Percentiles rank a stretch among this genome's conserved stretches.
Conservation (phyloP, 2,888 invertebrate species). For the Tuta absoluta region DNA sequence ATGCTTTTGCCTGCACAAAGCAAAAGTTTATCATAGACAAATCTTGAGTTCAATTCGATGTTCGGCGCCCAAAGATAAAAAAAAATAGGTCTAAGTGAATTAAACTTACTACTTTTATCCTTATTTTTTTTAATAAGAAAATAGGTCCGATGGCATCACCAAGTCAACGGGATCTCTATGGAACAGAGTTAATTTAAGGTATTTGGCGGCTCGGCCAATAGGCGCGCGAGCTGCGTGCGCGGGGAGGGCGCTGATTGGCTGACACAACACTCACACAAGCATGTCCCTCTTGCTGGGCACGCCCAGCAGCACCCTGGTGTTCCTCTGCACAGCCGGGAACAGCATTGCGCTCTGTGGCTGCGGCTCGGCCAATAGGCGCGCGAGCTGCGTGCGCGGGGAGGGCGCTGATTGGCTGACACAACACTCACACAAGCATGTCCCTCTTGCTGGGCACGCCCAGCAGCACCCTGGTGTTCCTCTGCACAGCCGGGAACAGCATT, state of each 20-base stretch:
- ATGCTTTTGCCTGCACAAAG: too few species aligned
- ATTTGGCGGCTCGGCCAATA: conserved; percentile 32
- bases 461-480: conserved; percentile 85
- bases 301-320: conserved; percentile 84
- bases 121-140: too few species aligned
- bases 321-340: conserved; percentile 77
- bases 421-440: conserved; percentile 80
- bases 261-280: conserved; percentile 60
- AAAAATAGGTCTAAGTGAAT: too few species aligned
- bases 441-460: conserved; percentile 83
- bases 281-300: conserved; percentile 84
- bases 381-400: conserved; percentile 48
- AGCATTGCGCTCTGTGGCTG: conserved; percentile 37
- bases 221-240: conserved; percentile 46
- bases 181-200: too few species aligned
- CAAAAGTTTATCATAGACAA: too few species aligned
- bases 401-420: conserved; percentile 48
- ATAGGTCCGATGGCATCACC: too few species aligned
- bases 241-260: conserved; percentile 53
- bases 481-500: conserved; percentile 62
- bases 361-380: conserved; percentile 34
- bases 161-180: too few species aligned
- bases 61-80: too few species aligned
- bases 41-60: too few species aligned
- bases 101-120: too few species aligned